Evolutionary conservation across 2,797 vertebrate genomes (phyloP).

Genomic region (Anas flavirostris): DNA sequence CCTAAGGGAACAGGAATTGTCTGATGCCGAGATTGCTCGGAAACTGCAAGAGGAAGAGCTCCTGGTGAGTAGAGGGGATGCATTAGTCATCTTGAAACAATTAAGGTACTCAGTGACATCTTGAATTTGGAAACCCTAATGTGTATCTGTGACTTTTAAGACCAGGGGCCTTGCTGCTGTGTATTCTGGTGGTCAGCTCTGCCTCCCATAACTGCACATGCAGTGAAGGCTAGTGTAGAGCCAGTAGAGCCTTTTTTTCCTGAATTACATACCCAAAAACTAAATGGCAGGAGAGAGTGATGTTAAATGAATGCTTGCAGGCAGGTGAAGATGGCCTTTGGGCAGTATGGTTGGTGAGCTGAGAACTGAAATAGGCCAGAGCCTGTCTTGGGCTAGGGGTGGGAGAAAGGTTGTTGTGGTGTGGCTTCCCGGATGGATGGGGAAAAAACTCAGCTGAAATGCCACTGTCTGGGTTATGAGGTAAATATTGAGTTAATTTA

Average conservation of each 20-base stretch:
- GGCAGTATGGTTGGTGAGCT: background rate
- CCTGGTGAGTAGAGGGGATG: constrained; percentile 79
- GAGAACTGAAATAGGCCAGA: background rate
- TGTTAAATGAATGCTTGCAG: background rate
- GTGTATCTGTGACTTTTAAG: background rate
- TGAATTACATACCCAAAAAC: background rate
- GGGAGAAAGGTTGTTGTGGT: background rate
- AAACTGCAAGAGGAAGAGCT: constrained; percentile 93
- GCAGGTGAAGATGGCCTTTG: background rate
- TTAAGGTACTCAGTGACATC: background rate
- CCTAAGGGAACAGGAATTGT: constrained; percentile 83
- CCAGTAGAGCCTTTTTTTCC: background rate
- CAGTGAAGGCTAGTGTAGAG: background rate
- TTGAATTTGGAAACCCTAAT: background rate
- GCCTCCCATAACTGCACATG: rapidly evolving
- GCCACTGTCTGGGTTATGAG: background rate
- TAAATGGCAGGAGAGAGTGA: background rate
- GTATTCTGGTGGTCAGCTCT: background rate
- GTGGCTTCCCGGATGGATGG: background rate
- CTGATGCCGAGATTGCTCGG: constrained; percentile 93
- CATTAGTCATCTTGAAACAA: background rate
- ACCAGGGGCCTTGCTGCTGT: background rate
- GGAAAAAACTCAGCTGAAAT: background rate
- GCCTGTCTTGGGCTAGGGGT: background rate
- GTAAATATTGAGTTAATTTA: background rate